Evolutionary conservation across 2,113 vertebrate species (phyloP).

Genomic region (Trochalopteron elliotii): DNA sequence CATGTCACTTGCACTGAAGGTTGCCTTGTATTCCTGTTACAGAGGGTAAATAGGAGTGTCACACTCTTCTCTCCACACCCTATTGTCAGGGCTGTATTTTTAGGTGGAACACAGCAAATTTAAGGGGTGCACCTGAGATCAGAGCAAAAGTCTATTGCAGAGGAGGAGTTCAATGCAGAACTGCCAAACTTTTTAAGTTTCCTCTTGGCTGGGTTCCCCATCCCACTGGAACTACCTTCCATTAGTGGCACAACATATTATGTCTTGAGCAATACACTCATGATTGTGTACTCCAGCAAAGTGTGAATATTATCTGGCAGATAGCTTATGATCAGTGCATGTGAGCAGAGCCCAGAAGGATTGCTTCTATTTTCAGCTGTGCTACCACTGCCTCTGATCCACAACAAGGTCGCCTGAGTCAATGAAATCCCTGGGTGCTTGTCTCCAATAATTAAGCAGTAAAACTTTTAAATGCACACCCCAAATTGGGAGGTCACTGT

Average conservation of each 20-base stretch:
- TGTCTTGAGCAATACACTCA: not conserved
- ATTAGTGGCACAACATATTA: not conserved
- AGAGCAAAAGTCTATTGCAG: not conserved
- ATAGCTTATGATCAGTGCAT: not conserved
- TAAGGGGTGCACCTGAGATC: not conserved
- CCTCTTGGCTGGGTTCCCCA: not conserved
- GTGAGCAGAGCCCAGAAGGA: not conserved
- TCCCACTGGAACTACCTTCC: not conserved
- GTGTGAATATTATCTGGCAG: not conserved
- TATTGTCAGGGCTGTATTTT: not conserved
- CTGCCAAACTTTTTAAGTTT: not conserved
- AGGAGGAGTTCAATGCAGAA: not conserved
- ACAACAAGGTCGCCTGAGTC: constrained; percentile 1
- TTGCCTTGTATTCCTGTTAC: not conserved
- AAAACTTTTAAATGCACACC: not conserved
- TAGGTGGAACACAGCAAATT: not conserved
- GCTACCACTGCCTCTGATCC: not conserved
- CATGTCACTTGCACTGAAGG: not conserved
- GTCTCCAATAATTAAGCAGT: constrained; percentile 25
- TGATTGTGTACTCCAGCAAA: not conserved
- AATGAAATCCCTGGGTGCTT: not conserved
- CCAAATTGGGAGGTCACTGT: not conserved
- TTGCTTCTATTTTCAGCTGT: constrained; percentile 41
- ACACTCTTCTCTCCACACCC: not conserved
- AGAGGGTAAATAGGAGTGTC: not conserved